Evolutionary conservation across 2,888 invertebrate genomes (phyloP).

Genomic region (Lepidochrysops patricia): DNA sequence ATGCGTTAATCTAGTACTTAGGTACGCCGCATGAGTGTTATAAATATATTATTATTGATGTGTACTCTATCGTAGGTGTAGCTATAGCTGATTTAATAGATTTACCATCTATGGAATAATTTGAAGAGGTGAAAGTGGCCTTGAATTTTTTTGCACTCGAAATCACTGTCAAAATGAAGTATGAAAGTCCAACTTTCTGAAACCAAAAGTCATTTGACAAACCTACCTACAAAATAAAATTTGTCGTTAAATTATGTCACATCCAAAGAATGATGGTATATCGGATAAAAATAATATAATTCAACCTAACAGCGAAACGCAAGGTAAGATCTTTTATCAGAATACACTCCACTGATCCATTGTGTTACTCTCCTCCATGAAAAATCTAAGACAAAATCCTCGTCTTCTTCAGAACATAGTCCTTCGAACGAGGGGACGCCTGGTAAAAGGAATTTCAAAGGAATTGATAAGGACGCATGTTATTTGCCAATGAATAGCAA

Average conservation of each 20-base stretch:
- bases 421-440: conserved; percentile 51
- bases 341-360: conserved; percentile 66
- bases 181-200: no score
- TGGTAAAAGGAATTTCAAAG: conserved; percentile 40
- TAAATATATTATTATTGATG: no score
- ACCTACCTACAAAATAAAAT: conserved; percentile 64
- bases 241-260: conserved; percentile 70
- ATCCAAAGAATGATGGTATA: conserved; percentile 60
- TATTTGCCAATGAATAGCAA: conserved; percentile 62
- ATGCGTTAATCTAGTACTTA: no score
- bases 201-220: conserved; percentile 65
- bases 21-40: no score
- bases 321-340: conserved; percentile 61
- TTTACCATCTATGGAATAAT: no score
- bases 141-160: background rate
- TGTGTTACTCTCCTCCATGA: no score
- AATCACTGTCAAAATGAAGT: conserved; percentile 43
- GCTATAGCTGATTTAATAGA: no score
- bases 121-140: no score
- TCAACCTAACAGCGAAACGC: conserved; percentile 39
- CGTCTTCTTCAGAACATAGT: conserved; percentile 67
- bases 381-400: no score
- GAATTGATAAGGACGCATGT: conserved; percentile 32
- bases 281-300: conserved; percentile 52
- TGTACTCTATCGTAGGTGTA: no score